phyloP scores from a whole-genome alignment of 2,797 vertebrate species.

The Phrynocephalus vlangalii region DNA sequence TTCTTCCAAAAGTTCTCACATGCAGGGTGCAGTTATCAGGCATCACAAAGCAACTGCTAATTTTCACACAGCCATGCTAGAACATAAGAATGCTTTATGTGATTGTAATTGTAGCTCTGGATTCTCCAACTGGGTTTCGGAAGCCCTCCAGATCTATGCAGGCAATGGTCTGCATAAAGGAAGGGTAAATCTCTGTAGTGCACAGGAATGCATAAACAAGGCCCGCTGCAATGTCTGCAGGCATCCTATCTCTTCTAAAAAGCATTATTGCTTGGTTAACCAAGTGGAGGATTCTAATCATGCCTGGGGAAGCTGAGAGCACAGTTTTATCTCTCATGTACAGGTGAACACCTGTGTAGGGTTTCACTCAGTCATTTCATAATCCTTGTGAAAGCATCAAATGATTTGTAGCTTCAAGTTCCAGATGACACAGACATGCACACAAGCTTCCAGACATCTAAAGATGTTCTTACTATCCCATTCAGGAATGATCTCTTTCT shows the following conservation, averaged over 20 bases:
- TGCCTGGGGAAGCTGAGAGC: too few relatives aligned
- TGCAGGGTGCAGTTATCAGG: fast-evolving
- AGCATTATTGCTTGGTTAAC: neutral
- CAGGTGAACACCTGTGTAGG: neutral
- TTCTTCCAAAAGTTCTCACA: neutral
- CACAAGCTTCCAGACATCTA: neutral
- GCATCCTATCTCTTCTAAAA: neutral
- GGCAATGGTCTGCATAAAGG: neutral
- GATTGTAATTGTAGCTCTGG: neutral
- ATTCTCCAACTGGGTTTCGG: neutral
- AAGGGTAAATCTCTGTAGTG: neutral
- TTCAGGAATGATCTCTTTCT: neutral
- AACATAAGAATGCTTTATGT: neutral
- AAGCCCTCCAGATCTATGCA: neutral
- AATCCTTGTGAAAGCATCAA: neutral
- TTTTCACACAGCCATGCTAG: neutral
- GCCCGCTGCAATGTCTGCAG: neutral
- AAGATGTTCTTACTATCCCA: neutral
- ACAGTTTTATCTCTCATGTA: neutral
- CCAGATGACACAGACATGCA: neutral
- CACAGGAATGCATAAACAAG: neutral
- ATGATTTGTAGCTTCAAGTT: neutral
- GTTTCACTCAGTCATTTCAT: neutral
- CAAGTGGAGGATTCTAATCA: neutral
- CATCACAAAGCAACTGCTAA: slow-evolving; percentile 9